Evolutionary conservation across 1,140 invertebrate species (phyloP).

Genomic region (Microplitis mediator): DNA sequence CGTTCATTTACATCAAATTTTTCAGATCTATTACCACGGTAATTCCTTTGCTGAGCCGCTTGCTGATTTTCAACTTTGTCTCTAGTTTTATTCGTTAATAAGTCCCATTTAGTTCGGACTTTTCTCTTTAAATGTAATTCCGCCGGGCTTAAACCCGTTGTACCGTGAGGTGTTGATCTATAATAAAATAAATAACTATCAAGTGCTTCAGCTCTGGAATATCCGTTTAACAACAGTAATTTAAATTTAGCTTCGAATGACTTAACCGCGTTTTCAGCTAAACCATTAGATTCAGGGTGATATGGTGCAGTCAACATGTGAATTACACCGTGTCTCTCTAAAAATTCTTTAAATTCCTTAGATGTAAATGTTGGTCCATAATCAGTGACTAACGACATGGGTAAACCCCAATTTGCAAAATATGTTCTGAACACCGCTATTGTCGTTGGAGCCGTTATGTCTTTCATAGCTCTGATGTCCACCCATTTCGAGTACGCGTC

Average conservation of each 20-base stretch:
- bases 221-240: slow-evolving; percentile 30
- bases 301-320: slow-evolving; percentile 36
- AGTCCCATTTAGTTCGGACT: slow-evolving; percentile 34
- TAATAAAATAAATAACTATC: slow-evolving; percentile 10
- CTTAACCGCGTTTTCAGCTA: slow-evolving; percentile 50
- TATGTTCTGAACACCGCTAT: slow-evolving; percentile 31
- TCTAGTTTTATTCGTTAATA: neutral
- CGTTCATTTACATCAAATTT: neutral
- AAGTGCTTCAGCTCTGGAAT: neutral
- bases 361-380: slow-evolving; percentile 35
- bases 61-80: neutral
- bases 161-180: slow-evolving; percentile 9
- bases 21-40: neutral
- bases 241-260: slow-evolving; percentile 50
- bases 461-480: neutral
- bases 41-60: neutral
- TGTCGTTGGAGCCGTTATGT: slow-evolving; percentile 24
- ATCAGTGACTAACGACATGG: slow-evolving; percentile 31
- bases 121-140: slow-evolving; percentile 47
- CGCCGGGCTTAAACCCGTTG: slow-evolving; percentile 44
- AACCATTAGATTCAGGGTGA: slow-evolving; percentile 43
- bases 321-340: slow-evolving; percentile 21
- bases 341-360: slow-evolving; percentile 32
- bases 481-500: slow-evolving; percentile 33
- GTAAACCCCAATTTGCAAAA: slow-evolving; percentile 33